phyloP scores from a whole-genome alignment of 2,113 vertebrate species.

The Percopsis transmontana region DNA sequence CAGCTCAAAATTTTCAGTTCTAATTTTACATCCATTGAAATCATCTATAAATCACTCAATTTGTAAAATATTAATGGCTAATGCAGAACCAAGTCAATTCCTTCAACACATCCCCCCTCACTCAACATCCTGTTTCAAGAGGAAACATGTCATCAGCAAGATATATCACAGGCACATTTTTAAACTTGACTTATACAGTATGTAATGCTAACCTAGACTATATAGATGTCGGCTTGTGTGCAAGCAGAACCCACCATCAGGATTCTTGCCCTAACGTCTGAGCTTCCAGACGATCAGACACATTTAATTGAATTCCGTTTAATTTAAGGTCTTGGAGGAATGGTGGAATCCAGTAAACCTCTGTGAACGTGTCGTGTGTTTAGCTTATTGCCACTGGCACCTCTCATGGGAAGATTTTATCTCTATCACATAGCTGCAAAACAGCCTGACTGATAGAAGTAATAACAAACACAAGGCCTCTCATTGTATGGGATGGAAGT shows the following conservation, averaged over 20 bases:
- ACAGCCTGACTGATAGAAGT: neutral
- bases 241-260: neutral
- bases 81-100: too few relatives aligned
- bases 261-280: neutral
- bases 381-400: neutral
- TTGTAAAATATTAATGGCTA: neutral
- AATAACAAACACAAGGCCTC: neutral
- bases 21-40: too few relatives aligned
- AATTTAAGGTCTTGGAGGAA: neutral
- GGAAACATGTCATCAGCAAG: too few relatives aligned
- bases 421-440: neutral
- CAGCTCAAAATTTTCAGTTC: too few relatives aligned
- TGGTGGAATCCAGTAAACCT: neutral
- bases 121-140: too few relatives aligned
- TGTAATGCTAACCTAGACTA: neutral
- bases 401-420: neutral
- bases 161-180: too few relatives aligned
- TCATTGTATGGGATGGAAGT: neutral
- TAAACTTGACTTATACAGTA: neutral
- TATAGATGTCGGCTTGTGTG: neutral
- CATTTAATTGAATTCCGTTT: too few relatives aligned
- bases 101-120: too few relatives aligned
- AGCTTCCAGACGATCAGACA: constrained; percentile 10
- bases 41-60: neutral
- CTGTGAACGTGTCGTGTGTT: neutral